phyloP scores from a whole-genome alignment of 2,113 vertebrate species.

The Alouatta palliata region DNA sequence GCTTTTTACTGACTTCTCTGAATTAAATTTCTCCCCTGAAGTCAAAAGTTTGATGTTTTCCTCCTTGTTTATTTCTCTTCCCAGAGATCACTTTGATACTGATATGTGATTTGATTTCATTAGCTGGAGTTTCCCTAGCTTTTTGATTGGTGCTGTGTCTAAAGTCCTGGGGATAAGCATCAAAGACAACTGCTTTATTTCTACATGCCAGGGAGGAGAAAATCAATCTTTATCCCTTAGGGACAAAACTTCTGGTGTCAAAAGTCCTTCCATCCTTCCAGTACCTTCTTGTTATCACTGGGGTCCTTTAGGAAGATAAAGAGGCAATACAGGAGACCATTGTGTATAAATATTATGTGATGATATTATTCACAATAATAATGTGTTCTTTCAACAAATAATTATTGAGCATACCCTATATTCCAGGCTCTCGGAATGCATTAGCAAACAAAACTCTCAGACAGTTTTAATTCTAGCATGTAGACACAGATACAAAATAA shows the following conservation, averaged over 20 bases:
- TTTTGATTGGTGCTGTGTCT: conserved; percentile 16
- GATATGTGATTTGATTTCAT: conserved; percentile 40
- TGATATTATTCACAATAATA: neutral
- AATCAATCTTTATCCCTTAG: neutral
- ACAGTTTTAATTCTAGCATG: neutral
- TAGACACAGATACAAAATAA: neutral
- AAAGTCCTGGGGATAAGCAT: neutral
- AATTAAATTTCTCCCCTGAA: conserved; percentile 31
- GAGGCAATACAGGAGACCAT: neutral
- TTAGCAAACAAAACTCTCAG: neutral
- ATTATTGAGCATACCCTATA: neutral
- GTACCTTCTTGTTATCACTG: neutral
- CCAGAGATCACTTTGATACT: conserved; percentile 52
- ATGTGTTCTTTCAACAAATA: neutral
- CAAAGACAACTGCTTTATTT: conserved; percentile 47
- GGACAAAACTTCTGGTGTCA: neutral
- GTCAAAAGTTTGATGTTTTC: conserved; percentile 46
- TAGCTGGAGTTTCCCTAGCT: conserved; percentile 5
- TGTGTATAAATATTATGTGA: neutral
- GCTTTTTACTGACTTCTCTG: conserved; percentile 15
- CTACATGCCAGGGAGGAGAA: conserved; percentile 18
- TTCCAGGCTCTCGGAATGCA: neutral
- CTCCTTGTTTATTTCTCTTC: neutral
- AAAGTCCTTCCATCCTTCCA: neutral
- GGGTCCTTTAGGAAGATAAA: conserved; percentile 8